Evolutionary conservation across 2,888 invertebrate species (phyloP).

Genomic region (Perithous albicinctus): DNA sequence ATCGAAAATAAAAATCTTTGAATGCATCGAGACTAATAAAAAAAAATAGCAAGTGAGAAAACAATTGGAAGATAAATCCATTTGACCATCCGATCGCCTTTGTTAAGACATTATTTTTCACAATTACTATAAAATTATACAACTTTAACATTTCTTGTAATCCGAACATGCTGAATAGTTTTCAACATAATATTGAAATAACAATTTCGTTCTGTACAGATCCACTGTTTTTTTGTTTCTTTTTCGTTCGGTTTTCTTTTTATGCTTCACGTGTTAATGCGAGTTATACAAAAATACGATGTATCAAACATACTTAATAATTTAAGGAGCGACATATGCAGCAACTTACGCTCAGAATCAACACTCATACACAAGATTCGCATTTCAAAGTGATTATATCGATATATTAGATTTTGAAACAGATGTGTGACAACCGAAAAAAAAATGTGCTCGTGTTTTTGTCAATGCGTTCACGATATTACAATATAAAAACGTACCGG

Average conservation of each 20-base stretch:
- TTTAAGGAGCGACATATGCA: slow-evolving; percentile 46
- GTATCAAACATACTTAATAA: slow-evolving; percentile 54
- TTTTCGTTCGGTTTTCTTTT: slow-evolving; percentile 10
- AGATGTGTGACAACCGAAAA: neutral
- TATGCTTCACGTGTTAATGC: slow-evolving; percentile 43
- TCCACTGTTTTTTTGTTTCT: slow-evolving; percentile 6
- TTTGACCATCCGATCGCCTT: slow-evolving; percentile 19
- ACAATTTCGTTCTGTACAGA: slow-evolving; percentile 40
- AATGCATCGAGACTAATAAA: slow-evolving; percentile 8
- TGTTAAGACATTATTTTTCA: slow-evolving; percentile 20
- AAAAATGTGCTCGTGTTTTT: neutral
- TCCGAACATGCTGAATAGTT: slow-evolving; percentile 1
- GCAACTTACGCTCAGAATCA: slow-evolving; percentile 37
- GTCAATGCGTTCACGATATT: neutral
- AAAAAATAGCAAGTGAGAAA: slow-evolving; percentile 13
- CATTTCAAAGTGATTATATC: slow-evolving; percentile 34
- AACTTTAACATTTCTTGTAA: slow-evolving; percentile 13
- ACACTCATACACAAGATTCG: slow-evolving; percentile 31
- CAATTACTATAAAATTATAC: slow-evolving; percentile 40
- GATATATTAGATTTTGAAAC: slow-evolving; percentile 1
- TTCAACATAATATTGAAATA: slow-evolving; percentile 31
- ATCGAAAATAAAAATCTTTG: neutral
- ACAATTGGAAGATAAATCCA: slow-evolving; percentile 57
- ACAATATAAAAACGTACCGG: neutral
- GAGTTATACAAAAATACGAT: slow-evolving; percentile 64